Conservation (phyloP, 2,113 vertebrate genomes). For the Archocentrus centrarchus region DNA sequence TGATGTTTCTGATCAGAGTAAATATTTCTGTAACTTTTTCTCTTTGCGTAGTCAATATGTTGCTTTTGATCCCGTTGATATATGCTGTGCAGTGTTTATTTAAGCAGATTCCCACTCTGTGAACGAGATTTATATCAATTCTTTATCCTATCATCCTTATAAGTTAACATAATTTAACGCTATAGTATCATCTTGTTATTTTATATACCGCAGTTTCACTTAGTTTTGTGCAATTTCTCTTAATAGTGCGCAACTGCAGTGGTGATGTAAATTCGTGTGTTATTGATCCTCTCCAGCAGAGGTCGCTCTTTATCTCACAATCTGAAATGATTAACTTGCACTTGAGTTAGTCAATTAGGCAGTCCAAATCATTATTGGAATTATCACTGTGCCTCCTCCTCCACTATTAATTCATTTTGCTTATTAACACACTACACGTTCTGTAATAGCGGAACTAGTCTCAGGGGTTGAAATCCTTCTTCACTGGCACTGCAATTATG, state of each 20-base stretch:
- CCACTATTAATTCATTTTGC: background rate
- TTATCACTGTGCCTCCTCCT: background rate
- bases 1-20: background rate
- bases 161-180: background rate
- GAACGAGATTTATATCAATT: background rate
- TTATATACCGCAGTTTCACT: background rate
- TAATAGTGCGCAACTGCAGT: background rate
- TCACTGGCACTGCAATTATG: slow-evolving; percentile 2
- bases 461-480: background rate
- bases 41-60: background rate
- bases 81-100: background rate
- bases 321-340: background rate
- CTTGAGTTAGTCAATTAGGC: background rate
- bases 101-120: background rate
- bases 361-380: background rate
- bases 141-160: background rate
- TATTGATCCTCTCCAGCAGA: slow-evolving; percentile 43
- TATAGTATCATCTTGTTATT: background rate
- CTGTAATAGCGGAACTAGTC: background rate
- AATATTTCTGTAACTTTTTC: background rate
- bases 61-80: background rate
- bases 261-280: background rate
- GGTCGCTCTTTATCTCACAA: slow-evolving; percentile 13
- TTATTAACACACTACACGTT: background rate
- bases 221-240: background rate